Conservation (phyloP, 1,140 invertebrate genomes). For the Brachionus calyciflorus region DNA sequence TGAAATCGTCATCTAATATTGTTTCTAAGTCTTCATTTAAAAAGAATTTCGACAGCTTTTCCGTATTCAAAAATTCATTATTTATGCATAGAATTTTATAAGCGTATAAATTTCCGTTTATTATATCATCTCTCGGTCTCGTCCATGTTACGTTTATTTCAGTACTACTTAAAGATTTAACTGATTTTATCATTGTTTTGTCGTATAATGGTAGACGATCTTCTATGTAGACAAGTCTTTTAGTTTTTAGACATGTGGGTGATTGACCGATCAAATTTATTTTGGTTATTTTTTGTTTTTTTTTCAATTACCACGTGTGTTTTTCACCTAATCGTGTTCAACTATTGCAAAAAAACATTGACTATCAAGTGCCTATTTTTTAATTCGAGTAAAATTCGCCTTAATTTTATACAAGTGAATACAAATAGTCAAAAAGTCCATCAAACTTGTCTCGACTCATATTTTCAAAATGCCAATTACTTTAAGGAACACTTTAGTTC, state of each 20-base stretch:
- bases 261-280: constrained; percentile 8
- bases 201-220: not conserved
- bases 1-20: constrained; percentile 13
- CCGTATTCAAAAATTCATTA: constrained; percentile 11
- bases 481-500: too few relatives aligned
- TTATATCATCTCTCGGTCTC: constrained; percentile 5
- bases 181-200: constrained; percentile 54
- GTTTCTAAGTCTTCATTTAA: not conserved
- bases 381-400: too few relatives aligned
- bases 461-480: too few relatives aligned
- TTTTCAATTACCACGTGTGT: too few relatives aligned
- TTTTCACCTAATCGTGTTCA: too few relatives aligned
- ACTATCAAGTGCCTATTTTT: too few relatives aligned
- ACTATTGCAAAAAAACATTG: too few relatives aligned
- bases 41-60: not conserved
- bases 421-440: too few relatives aligned
- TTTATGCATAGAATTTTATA: constrained; percentile 36
- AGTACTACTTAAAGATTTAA: constrained; percentile 86
- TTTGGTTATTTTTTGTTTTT: too few relatives aligned
- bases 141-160: constrained; percentile 89
- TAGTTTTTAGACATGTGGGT: not conserved
- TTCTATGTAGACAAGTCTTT: constrained; percentile 17
- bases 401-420: too few relatives aligned
- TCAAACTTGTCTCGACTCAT: too few relatives aligned
- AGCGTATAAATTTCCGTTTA: constrained; percentile 28